Evolutionary conservation across 1,140 invertebrate species (phyloP).

Genomic region (Diploscapter pachys): DNA sequence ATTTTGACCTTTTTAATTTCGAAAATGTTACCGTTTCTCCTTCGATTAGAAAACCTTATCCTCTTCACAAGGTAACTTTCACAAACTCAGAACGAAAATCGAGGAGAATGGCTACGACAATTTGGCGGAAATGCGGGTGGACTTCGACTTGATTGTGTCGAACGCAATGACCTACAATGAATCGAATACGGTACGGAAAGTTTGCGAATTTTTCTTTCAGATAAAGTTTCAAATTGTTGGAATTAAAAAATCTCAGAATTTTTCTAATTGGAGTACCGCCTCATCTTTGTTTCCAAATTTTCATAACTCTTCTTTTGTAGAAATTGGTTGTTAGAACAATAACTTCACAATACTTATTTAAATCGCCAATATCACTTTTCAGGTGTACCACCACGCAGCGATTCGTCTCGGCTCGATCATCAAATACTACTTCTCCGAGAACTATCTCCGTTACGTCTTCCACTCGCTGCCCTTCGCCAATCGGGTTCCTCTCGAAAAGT

Average conservation of each 20-base stretch:
- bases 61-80: no score
- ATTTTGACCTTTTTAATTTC: no score
- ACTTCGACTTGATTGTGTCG: slow-evolving; percentile 45
- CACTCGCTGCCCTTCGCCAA: slow-evolving; percentile 53
- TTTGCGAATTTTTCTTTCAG: neutral
- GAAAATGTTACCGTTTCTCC: neutral
- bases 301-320: no score
- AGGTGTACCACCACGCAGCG: slow-evolving; percentile 53
- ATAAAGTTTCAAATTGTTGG: no score
- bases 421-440: slow-evolving; percentile 54
- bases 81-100: slow-evolving; percentile 21
- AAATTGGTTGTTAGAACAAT: no score
- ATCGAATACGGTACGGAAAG: slow-evolving; percentile 36
- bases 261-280: no score
- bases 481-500: slow-evolving; percentile 11
- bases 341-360: no score
- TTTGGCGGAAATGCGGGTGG: slow-evolving; percentile 39
- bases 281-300: no score
- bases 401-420: slow-evolving; percentile 43
- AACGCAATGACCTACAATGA: slow-evolving; percentile 55
- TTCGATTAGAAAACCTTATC: neutral
- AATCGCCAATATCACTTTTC: neutral
- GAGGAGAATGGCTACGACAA: slow-evolving; percentile 29
- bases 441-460: slow-evolving; percentile 50
- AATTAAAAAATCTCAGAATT: no score